Conservation (phyloP, 2,797 vertebrate species). For the Falco peregrinus region DNA sequence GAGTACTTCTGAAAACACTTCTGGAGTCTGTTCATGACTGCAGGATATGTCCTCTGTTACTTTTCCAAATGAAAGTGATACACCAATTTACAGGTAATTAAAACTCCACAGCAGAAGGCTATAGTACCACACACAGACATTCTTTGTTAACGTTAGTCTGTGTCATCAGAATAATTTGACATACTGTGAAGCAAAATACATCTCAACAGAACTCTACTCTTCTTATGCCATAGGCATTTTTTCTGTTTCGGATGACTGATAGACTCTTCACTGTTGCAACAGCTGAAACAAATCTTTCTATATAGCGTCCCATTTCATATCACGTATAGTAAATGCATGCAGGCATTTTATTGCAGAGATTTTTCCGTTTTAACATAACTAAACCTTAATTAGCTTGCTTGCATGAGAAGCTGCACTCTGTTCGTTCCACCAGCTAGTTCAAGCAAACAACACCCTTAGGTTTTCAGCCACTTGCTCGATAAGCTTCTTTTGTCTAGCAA, state of each 20-base stretch:
- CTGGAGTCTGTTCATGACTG: background rate
- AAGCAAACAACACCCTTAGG: background rate
- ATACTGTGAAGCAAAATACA: conserved; percentile 42
- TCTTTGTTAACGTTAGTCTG: background rate
- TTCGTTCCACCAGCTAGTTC: background rate
- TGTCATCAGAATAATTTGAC: conserved; percentile 38
- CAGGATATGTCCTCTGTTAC: background rate
- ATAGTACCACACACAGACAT: background rate
- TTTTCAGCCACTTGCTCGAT: background rate
- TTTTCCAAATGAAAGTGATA: conserved; percentile 7
- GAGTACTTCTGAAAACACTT: background rate
- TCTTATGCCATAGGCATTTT: conserved; percentile 15
- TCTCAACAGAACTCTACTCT: conserved; percentile 24
- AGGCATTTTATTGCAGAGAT: background rate
- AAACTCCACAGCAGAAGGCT: background rate
- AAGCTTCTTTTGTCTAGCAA: background rate
- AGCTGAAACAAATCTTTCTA: conserved; percentile 19
- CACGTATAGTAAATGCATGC: background rate
- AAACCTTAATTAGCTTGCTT: conserved; percentile 39
- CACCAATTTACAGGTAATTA: conserved; percentile 25
- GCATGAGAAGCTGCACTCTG: background rate
- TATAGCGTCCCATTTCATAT: conserved; percentile 9
- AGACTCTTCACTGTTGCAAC: conserved; percentile 3
- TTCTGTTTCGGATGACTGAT: conserved; percentile 31
- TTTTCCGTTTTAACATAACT: conserved; percentile 43